Conservation (phyloP, 2,888 invertebrate genomes). For the Megastigmus dorsalis region DNA sequence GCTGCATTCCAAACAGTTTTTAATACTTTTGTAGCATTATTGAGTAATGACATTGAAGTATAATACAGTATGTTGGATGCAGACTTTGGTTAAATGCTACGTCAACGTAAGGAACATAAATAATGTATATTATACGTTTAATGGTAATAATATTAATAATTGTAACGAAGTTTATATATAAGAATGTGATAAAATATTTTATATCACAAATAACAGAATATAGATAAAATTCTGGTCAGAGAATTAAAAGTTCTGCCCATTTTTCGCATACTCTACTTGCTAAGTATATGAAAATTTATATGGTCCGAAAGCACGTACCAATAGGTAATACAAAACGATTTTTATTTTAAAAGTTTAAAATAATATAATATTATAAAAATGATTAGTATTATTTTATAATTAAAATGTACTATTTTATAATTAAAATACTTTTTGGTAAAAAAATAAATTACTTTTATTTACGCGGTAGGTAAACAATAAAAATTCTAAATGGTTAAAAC, state of each 20-base stretch:
- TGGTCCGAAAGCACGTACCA: no score
- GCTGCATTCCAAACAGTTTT: neutral
- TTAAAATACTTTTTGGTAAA: neutral
- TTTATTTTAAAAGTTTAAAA: no score
- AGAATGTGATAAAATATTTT: conserved; percentile 60
- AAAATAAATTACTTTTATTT: no score
- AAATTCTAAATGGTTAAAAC: neutral
- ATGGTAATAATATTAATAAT: conserved; percentile 54
- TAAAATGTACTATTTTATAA: no score
- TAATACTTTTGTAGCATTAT: neutral
- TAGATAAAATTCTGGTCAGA: conserved; percentile 54
- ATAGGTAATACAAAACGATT: conserved; percentile 18
- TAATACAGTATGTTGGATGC: conserved; percentile 56
- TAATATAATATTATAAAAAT: no score
- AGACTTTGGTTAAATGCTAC: conserved; percentile 65
- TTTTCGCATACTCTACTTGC: neutral
- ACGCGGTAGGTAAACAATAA: no score
- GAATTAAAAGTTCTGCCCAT: neutral
- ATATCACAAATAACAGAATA: conserved; percentile 66
- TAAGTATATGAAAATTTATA: neutral
- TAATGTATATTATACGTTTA: conserved; percentile 52
- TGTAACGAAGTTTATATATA: conserved; percentile 55
- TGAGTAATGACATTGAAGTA: no score
- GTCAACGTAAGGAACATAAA: conserved; percentile 59
- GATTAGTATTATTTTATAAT: no score